Evolutionary conservation across 2,797 vertebrate species (phyloP), one percentile per base, ranked within the genome.

Genomic region (Novumbra hubbsi): DNA sequence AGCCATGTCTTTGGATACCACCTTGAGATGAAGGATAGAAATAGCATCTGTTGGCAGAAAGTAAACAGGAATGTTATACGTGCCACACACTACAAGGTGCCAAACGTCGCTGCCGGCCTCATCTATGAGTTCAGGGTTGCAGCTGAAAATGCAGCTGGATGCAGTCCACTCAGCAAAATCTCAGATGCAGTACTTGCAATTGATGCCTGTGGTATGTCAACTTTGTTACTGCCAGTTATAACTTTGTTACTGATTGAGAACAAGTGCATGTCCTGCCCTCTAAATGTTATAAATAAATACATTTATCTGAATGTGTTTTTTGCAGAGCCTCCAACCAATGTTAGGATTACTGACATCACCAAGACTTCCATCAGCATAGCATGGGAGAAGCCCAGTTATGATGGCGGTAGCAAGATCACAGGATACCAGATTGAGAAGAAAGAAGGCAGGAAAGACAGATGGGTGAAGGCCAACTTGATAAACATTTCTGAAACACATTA

Each of bases 1-100:
- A 95, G 49, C 80, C 70, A 89, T 69, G 80, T 95, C 63, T 82
- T 27, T 70, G 94, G 94, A 77, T 95, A 95, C 72, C 94, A 94
- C 71, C 77, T 95, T 65, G 93, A 95, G 89, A 94, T 95, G 93
- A 95, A 95, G 76, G 94, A 95, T 75, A 93, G 93, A 72, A 95
- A 95, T 57, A 95, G 94, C 78, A 93, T 95, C 74, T 80, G 95
- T 76, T 95, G 94, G 94, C 94, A 94, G 84, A 95, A 93, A 75
- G 90, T 80, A 70, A 95, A 93, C 84, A 94, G 93, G 87, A 91
- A 89, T 48, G 74, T 95, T 66, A 93, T 95, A 81, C 94, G 94
- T 57, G 93, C 93, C 75, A 94, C 90, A 80, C 94, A 95, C 81
- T 93, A 93, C 80, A 95, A 95, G 89, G 91, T 93, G 73, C 91